A percentile compares a stretch with the other conserved stretches of the same genome.
Conservation (phyloP, 2,888 invertebrate genomes). For the Vandiemenella viatica region DNA sequence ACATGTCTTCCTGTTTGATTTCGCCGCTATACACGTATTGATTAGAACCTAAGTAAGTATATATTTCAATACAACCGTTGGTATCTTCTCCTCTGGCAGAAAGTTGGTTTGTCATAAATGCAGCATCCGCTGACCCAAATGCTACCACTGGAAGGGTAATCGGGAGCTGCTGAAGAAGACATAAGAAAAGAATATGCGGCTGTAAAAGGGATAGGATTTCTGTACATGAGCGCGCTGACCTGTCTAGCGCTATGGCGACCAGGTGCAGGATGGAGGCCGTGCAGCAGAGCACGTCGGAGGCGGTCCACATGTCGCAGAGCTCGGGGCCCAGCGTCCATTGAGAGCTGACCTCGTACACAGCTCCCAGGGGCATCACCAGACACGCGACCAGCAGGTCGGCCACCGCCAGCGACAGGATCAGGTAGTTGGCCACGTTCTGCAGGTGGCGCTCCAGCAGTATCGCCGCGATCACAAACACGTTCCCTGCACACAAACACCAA, state of each 20-base stretch:
- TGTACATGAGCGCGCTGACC: slow-evolving; percentile 33
- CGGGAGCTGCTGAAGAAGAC: too few species aligned
- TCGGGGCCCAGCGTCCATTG: slow-evolving; percentile 76
- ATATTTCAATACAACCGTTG: too few species aligned
- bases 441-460: slow-evolving; percentile 74
- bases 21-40: too few species aligned
- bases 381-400: slow-evolving; percentile 83
- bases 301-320: slow-evolving; percentile 88
- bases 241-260: slow-evolving; percentile 67
- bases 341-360: slow-evolving; percentile 61
- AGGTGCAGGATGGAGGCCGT: slow-evolving; percentile 68
- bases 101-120: too few species aligned
- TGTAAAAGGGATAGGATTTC: neutral
- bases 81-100: too few species aligned
- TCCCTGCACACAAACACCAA: slow-evolving; percentile 43
- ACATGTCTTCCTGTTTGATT: too few species aligned
- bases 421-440: slow-evolving; percentile 78
- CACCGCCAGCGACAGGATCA: slow-evolving; percentile 79
- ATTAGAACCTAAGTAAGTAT: too few species aligned
- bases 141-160: too few species aligned
- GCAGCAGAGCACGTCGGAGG: slow-evolving; percentile 82
- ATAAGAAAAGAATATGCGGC: neutral
- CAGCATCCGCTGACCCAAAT: too few species aligned
- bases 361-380: slow-evolving; percentile 56
- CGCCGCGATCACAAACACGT: slow-evolving; percentile 88